Base-by-base conservation (phyloP, 2,113 vertebrate genomes). In the Nesoenas mayeri region DNA sequence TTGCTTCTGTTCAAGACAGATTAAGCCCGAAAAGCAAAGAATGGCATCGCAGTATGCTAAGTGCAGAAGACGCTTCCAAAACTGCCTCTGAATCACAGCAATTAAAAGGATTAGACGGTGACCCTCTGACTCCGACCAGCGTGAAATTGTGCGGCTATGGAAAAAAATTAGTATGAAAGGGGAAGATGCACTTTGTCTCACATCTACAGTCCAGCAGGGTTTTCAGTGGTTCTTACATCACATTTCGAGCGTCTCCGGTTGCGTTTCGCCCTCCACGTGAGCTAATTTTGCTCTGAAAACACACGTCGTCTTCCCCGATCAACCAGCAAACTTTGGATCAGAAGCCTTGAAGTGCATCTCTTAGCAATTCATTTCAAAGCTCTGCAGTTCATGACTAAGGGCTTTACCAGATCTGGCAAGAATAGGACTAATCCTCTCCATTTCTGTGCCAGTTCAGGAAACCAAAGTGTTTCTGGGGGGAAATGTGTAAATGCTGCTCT, bases 251-350 rank as follows among this genome's bases (percentile, higher is more conserved):
- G 0, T 31, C 36, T n/a, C n/a, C 48, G 65, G 9, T 32, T 81
- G 38, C 11, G 22, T n/a, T 83, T 57, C 2, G 0, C 26, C 25
- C 22, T 14, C 47, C 2, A 0, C 4, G 26, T 3, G 1, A 9
- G 58, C 65, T 44, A 34, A 21, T 32, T 88, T 25, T 54, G 38
- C 51, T 11, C 28, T 42, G 32, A 17, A 70, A 28, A 34, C 1
- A 2, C 44, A 1, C 51, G 51, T 6, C 26, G 26, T 42, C 66
- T 50, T 9, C 71, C 64, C 70, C 21, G 28, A 31, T 11, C 53
- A 58, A 6, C 48, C 70, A 70, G 12, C 54, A 71, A 69, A 28
- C 34, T 15, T 36, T 7, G 21, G 50, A 85, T 10, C 21, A 6
- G 70, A 31, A 13, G 12, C 10, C 31, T 10, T 56, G 13, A 40